These are phyloP conservation scores for Glossosoma conforme DNA, from an alignment of 1,140 invertebrate genomes.

Conservation along the genomic window DNA sequence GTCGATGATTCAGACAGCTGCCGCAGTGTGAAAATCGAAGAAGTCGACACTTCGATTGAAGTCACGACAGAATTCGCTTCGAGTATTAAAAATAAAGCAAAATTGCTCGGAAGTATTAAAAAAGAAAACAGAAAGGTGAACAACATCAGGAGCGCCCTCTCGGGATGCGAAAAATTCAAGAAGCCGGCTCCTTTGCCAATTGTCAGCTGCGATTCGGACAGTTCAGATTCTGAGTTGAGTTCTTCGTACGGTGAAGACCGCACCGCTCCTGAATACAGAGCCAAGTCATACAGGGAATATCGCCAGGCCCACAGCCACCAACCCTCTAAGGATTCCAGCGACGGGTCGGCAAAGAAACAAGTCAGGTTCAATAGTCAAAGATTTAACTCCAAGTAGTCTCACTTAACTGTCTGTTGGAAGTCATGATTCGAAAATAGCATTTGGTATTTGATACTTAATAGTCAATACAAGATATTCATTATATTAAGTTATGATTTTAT, in stretches of 20 bases:
- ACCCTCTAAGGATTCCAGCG: background rate
- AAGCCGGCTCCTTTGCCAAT: background rate
- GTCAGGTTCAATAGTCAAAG: constrained; percentile 2
- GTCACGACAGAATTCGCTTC: constrained; percentile 17
- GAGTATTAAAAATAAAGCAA: constrained; percentile 24
- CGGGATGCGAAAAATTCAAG: background rate
- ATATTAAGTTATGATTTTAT: background rate
- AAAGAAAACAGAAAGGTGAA: constrained; percentile 20
- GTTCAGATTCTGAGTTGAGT: constrained; percentile 13
- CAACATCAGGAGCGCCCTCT: constrained; percentile 11
- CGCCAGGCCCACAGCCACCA: background rate
- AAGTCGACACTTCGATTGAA: constrained; percentile 11
- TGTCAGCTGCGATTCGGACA: background rate
- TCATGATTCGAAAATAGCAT: background rate
- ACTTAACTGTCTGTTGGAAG: too few relatives aligned
- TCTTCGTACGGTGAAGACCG: constrained; percentile 16
- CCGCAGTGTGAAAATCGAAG: constrained; percentile 4
- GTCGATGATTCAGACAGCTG: constrained; percentile 15
- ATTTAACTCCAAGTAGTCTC: too few relatives aligned
- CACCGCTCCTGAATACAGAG: background rate
- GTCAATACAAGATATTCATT: background rate
- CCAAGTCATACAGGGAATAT: background rate
- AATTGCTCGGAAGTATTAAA: constrained; percentile 22
- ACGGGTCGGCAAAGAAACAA: constrained; percentile 12
- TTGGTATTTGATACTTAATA: background rate